A percentile compares a stretch with the other conserved stretches of the same genome.
phyloP scores from a whole-genome alignment of 2,888 invertebrate species.

The Drosophila greeni region DNA sequence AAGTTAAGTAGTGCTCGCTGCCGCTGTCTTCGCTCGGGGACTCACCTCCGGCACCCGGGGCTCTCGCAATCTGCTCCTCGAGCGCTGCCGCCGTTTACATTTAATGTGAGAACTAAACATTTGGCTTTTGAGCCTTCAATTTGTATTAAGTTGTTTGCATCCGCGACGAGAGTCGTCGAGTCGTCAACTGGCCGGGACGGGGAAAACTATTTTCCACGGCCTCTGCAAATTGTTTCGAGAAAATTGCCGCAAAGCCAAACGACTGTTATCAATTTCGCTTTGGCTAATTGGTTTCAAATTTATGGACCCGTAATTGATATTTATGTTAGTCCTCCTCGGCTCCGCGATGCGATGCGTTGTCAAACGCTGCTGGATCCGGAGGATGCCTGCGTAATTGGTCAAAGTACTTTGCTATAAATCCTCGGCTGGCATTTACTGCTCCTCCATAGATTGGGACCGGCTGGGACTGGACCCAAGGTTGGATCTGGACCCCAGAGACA shows the following conservation, averaged over 20 bases:
- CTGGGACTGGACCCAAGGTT: not conserved
- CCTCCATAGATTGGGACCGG: conserved; percentile 27
- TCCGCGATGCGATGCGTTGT: conserved; percentile 50
- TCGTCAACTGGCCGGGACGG: conserved; percentile 18
- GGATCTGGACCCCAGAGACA: conserved; percentile 16
- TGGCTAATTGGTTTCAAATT: conserved; percentile 78
- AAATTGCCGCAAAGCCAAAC: conserved; percentile 60
- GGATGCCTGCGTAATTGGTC: conserved; percentile 71
- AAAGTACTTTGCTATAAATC: conserved; percentile 68
- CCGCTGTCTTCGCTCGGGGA: conserved; percentile 43
- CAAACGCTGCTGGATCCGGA: conserved; percentile 52
- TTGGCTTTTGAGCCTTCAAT: conserved; percentile 73
- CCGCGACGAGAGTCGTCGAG: conserved; percentile 29
- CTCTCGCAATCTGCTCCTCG: conserved; percentile 25
- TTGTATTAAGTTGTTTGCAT: conserved; percentile 73
- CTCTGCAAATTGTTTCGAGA: conserved; percentile 56
- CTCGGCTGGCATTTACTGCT: conserved; percentile 45
- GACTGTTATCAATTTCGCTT: conserved; percentile 76
- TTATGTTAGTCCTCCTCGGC: conserved; percentile 65
- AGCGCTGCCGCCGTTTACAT: conserved; percentile 59
- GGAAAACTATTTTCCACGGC: conserved; percentile 41
- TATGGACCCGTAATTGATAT: conserved; percentile 78
- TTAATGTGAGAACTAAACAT: conserved; percentile 74
- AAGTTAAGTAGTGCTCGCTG: conserved; percentile 74
- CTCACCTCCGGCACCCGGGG: not conserved